A percentile compares a stretch with the other conserved stretches of the same genome.
phyloP scores from a whole-genome alignment of 2,797 vertebrate species.

The Capromys pilorides region DNA sequence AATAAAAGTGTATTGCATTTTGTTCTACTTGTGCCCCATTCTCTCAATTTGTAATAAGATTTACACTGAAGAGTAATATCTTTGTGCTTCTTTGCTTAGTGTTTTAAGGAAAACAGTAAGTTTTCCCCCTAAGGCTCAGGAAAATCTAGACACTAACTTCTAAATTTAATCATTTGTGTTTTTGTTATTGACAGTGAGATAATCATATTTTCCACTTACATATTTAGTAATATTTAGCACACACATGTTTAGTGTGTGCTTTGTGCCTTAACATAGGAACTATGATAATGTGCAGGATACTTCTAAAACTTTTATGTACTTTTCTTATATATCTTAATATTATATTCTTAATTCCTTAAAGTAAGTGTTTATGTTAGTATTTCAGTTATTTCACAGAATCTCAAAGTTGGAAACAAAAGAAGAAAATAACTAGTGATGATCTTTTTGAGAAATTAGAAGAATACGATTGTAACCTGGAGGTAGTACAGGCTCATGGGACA shows the following conservation, averaged over 20 bases:
- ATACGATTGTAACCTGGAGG: background rate
- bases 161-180: slow-evolving; percentile 2
- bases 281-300: slow-evolving; percentile 7
- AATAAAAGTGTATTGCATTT: background rate
- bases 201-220: slow-evolving; percentile 46
- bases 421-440: background rate
- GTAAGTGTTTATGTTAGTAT: background rate
- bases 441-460: slow-evolving; percentile 1
- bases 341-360: slow-evolving; percentile 26
- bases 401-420: slow-evolving; percentile 41
- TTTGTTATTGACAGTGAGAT: slow-evolving; percentile 40
- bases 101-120: background rate
- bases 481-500: background rate
- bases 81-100: slow-evolving; percentile 17
- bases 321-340: background rate
- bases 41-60: background rate
- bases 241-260: background rate
- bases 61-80: background rate
- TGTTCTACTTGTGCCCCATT: background rate
- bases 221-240: background rate
- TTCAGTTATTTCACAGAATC: slow-evolving; percentile 53
- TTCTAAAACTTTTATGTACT: slow-evolving; percentile 29
- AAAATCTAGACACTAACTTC: slow-evolving; percentile 8
- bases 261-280: background rate
- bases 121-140: too few relatives aligned